phyloP scores from a whole-genome alignment of 2,888 invertebrate species.

The Philopedon plagiatum region DNA sequence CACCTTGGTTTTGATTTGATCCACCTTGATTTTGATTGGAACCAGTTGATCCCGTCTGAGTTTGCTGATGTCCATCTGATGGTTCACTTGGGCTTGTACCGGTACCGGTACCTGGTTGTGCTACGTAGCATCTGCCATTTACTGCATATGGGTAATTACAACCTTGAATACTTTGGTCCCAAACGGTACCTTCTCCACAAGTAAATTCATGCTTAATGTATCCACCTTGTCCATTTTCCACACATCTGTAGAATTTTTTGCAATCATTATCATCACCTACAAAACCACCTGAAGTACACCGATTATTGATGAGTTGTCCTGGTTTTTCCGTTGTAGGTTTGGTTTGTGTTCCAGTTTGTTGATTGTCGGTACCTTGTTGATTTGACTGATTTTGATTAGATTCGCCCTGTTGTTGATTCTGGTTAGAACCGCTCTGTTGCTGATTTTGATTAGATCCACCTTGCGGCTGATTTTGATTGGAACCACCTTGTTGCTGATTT shows the following conservation, averaged over 20 bases:
- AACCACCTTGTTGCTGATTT: slow-evolving; percentile 24
- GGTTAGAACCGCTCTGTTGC: slow-evolving; percentile 23
- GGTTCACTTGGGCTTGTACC: slow-evolving; percentile 4
- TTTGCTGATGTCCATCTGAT: slow-evolving; percentile 29
- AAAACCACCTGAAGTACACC: slow-evolving; percentile 76
- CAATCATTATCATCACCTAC: slow-evolving; percentile 80
- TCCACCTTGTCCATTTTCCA: slow-evolving; percentile 73
- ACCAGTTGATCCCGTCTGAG: slow-evolving; percentile 37
- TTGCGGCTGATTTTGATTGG: slow-evolving; percentile 9
- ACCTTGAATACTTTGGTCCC: slow-evolving; percentile 78
- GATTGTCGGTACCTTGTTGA: background rate
- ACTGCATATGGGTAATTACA: slow-evolving; percentile 82
- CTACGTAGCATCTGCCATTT: slow-evolving; percentile 55
- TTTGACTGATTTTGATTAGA: slow-evolving; percentile 31
- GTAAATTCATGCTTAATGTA: slow-evolving; percentile 79
- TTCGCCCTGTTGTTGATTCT: slow-evolving; percentile 41
- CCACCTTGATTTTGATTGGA: slow-evolving; percentile 48
- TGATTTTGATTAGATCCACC: slow-evolving; percentile 54
- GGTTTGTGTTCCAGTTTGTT: slow-evolving; percentile 22
- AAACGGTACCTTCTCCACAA: slow-evolving; percentile 85
- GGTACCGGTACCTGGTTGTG: slow-evolving; percentile 10
- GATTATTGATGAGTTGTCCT: slow-evolving; percentile 52
- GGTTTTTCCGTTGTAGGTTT: slow-evolving; percentile 36
- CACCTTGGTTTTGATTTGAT: slow-evolving; percentile 33
- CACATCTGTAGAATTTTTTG: slow-evolving; percentile 82